Conservation (phyloP, 1,140 invertebrate genomes). For the Eurosta solidaginis region DNA sequence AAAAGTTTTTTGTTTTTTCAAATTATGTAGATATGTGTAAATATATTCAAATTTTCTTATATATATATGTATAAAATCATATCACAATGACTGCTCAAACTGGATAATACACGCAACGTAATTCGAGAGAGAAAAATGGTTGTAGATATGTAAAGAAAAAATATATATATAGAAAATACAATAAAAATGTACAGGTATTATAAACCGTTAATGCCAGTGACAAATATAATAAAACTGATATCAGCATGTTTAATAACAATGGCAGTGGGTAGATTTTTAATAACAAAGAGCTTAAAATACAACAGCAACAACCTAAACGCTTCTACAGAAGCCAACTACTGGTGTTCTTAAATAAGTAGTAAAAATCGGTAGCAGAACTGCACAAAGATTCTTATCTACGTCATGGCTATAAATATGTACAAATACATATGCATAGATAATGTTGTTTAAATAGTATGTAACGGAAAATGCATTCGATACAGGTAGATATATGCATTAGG, state of each 20-base stretch:
- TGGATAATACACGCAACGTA: too few species aligned
- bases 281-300: neutral
- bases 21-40: too few species aligned
- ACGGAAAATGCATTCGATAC: neutral
- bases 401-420: neutral
- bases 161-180: too few species aligned
- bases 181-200: too few species aligned
- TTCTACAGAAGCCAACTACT: neutral
- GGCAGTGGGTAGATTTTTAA: constrained; percentile 4
- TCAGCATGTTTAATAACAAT: constrained; percentile 26
- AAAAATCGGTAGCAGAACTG: neutral
- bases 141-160: too few species aligned
- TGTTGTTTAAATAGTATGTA: neutral
- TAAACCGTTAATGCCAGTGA: neutral
- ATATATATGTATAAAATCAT: too few species aligned
- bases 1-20: too few species aligned
- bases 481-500: neutral
- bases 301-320: neutral
- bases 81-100: too few species aligned
- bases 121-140: too few species aligned
- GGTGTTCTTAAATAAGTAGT: neutral
- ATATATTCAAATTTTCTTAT: too few species aligned
- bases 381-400: constrained; percentile 9
- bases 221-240: constrained; percentile 1
- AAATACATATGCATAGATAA: too few species aligned